A percentile compares a stretch with the other conserved stretches of the same genome.
Conservation (phyloP, 2,113 vertebrate genomes). For the Callipepla squamata region DNA sequence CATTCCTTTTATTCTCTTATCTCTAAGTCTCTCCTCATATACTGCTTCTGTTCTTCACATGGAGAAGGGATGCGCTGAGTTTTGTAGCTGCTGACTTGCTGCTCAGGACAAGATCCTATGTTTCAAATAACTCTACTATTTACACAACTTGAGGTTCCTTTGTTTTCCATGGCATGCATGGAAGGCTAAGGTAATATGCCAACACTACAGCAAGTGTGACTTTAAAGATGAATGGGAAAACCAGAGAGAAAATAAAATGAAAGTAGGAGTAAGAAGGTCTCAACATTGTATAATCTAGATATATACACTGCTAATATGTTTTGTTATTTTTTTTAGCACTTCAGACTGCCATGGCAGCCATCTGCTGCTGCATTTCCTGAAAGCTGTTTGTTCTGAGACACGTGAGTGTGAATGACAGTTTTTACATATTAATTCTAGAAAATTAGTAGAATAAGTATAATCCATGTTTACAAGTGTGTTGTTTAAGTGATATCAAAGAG, state of each 20-base stretch:
- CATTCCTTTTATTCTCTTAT: background rate
- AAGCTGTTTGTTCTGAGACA: background rate
- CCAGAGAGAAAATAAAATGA: background rate
- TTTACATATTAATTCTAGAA: background rate
- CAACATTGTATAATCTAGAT: background rate
- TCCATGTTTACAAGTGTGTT: background rate
- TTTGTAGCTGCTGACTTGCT: background rate
- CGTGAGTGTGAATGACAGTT: background rate
- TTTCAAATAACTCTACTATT: background rate
- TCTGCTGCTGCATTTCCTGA: constrained; percentile 26
- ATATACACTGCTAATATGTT: background rate
- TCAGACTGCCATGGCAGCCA: background rate
- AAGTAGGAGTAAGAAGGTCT: background rate
- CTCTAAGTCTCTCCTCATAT: background rate
- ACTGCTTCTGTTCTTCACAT: background rate
- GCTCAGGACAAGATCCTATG: background rate
- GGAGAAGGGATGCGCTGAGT: background rate
- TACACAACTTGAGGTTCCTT: background rate
- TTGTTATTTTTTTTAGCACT: background rate
- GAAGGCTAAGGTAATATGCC: background rate
- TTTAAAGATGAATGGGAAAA: constrained; percentile 5
- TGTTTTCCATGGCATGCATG: background rate
- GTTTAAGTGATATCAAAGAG: background rate
- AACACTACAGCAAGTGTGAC: background rate
- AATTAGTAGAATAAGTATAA: background rate